A percentile compares a stretch with the other conserved stretches of the same genome.
phyloP scores from a whole-genome alignment of 1,140 invertebrate genomes.

The Metaphire vulgaris region DNA sequence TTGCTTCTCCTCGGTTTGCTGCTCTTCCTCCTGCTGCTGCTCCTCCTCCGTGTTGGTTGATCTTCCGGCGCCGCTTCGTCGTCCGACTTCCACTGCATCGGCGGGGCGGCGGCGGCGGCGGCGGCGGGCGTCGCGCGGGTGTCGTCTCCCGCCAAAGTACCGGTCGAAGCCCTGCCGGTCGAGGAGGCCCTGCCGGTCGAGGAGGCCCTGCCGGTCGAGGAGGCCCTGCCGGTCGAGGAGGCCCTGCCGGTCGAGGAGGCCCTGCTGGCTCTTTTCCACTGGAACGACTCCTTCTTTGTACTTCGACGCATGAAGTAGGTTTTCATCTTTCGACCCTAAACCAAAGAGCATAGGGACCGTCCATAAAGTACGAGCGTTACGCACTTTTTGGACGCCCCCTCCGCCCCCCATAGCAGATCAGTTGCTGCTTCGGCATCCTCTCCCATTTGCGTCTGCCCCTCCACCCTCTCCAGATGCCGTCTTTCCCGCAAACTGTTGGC shows the following conservation, averaged over 20 bases:
- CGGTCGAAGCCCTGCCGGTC: background rate
- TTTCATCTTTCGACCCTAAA: background rate
- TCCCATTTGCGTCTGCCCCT: background rate
- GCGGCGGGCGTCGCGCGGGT: background rate
- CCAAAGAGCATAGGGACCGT: background rate
- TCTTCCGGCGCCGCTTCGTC: background rate
- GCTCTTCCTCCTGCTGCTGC: background rate
- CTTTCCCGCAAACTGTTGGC: background rate
- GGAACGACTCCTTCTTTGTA: background rate
- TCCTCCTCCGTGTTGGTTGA: background rate
- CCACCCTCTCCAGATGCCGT: background rate
- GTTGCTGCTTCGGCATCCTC: background rate
- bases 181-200: background rate
- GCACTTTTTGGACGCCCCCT: no score
- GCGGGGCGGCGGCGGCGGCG: no score
- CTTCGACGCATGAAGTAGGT: background rate
- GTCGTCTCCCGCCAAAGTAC: background rate
- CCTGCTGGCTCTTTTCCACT: background rate
- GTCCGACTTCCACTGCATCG: background rate
- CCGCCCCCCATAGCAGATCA: background rate
- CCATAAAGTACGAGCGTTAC: background rate
- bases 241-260: background rate
- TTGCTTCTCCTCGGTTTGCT: background rate
- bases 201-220: no score
- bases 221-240: background rate